Evolutionary conservation across 2,888 invertebrate genomes (phyloP).

Genomic region (Synanthedon vespiformis): DNA sequence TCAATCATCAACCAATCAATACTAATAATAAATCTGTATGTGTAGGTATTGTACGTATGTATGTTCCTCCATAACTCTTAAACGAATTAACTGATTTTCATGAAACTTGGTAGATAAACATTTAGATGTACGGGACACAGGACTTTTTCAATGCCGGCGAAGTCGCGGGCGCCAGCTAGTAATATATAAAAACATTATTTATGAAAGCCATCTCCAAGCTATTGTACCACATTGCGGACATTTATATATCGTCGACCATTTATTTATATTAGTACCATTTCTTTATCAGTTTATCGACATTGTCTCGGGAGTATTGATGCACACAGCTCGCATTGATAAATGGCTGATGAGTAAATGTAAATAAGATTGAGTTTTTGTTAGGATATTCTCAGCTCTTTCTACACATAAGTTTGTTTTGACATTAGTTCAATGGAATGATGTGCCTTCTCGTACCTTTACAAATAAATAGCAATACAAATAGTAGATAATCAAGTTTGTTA

Average conservation of each 20-base stretch:
- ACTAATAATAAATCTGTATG: no score
- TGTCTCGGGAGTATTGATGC: constrained; percentile 51
- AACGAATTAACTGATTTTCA: no score
- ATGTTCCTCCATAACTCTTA: no score
- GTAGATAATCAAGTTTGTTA: no score
- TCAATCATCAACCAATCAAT: no score
- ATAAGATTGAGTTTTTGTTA: constrained; percentile 54
- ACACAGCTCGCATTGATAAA: constrained; percentile 45
- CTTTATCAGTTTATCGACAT: constrained; percentile 65
- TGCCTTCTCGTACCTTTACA: constrained; percentile 5
- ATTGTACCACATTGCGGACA: constrained; percentile 27
- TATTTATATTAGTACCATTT: constrained; percentile 68
- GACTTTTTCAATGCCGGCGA: no score
- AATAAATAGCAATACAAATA: no score
- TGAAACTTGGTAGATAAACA: no score
- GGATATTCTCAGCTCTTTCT: constrained; percentile 12
- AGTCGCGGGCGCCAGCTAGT: no score
- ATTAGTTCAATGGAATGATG: constrained; percentile 22
- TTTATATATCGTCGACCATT: constrained; percentile 61
- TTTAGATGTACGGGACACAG: no score
- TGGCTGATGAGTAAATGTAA: constrained; percentile 55
- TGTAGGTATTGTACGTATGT: no score
- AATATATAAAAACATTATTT: background rate
- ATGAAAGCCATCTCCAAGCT: constrained; percentile 20
- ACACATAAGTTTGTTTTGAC: constrained; percentile 26